Percentiles rank a stretch among this genome's conserved stretches.
These are phyloP conservation scores for Pristionchus maxplancki DNA, from an alignment of 2,888 invertebrate species.

Conservation along the genomic window DNA sequence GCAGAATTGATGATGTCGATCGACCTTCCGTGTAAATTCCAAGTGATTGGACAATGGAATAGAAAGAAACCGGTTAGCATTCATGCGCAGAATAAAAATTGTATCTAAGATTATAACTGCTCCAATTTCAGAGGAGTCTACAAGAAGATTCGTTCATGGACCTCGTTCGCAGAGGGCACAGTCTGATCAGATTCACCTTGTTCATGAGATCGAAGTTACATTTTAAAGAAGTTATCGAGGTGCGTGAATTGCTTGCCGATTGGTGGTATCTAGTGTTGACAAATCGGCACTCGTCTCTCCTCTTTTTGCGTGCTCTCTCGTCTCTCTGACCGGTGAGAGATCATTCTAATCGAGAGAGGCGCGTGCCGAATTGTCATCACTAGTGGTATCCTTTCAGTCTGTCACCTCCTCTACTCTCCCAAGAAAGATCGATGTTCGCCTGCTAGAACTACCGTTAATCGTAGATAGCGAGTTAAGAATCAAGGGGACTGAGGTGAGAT, in stretches of 20 bases:
- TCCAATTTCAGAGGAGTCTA: neutral
- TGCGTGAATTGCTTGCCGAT: neutral
- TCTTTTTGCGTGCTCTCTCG: too few species aligned
- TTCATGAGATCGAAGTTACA: neutral
- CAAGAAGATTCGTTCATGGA: neutral
- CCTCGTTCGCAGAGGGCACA: neutral
- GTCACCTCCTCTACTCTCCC: neutral
- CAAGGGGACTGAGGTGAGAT: neutral
- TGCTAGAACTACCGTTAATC: neutral
- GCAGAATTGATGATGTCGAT: neutral
- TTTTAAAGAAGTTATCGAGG: neutral
- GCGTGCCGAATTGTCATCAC: too few species aligned
- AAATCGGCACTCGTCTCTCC: too few species aligned
- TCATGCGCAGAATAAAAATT: too few species aligned
- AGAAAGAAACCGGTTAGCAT: neutral
- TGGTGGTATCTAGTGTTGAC: too few species aligned
- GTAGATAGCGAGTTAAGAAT: neutral
- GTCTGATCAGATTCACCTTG: neutral
- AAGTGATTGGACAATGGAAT: neutral
- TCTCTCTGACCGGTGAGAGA: too few species aligned
- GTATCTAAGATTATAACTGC: too few species aligned
- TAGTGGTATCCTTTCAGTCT: neutral
- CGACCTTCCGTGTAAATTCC: neutral
- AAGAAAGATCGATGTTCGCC: neutral
- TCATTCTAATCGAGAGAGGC: too few species aligned